Evolutionary conservation across 2,888 invertebrate genomes (phyloP), one percentile per base, ranked within the genome.

Genomic region (Sarcophaga subvicina): DNA sequence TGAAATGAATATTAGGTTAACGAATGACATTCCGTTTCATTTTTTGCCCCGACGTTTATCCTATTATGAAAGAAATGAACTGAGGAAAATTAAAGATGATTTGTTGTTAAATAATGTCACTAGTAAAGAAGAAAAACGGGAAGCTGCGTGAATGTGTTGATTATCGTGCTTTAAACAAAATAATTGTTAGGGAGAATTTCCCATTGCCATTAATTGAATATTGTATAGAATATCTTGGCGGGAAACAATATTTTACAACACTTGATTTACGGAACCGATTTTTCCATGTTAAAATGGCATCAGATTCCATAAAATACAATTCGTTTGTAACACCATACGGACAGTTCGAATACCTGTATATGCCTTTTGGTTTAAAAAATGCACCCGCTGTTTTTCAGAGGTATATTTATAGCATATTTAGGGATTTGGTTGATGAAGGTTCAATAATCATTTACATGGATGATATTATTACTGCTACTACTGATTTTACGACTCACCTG

Each of bases 121-220:
- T 72, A n/a, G 27, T 37, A 4, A 25, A 17, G 37, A 72, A 72
- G 22, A 75, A 54, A 17, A 83, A 66, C 27, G 86, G 83, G 14
- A 67, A 80, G n/a, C 12, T 83, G 14, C 64, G 86, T 25, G 75
- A 79, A 76, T 86, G 86, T 27, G 63, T 84, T 49, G 84, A 84
- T 20, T 86, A 20, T 47, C 60, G 45, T 25, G 37, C 60, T 12
- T 25, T 70, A 5, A 66, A 66, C 17, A 66, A 66, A 4, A 22
- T 66, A 8, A 66, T 17, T 25, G 27, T 27, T 17, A 11, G 69
- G 37, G 69, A 71, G 2, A 49, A 71, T 22, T 71, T 45, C n/a
- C 69, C 69, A 20, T 47, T 69, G 47, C 47, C 49, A 10, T 45
- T 69, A n/a, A 59, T 72, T 25, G 63, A 62, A 4, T 63, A 75